Conservation (phyloP, 2,888 invertebrate species). For the Venustoraphidia nigricollis region DNA sequence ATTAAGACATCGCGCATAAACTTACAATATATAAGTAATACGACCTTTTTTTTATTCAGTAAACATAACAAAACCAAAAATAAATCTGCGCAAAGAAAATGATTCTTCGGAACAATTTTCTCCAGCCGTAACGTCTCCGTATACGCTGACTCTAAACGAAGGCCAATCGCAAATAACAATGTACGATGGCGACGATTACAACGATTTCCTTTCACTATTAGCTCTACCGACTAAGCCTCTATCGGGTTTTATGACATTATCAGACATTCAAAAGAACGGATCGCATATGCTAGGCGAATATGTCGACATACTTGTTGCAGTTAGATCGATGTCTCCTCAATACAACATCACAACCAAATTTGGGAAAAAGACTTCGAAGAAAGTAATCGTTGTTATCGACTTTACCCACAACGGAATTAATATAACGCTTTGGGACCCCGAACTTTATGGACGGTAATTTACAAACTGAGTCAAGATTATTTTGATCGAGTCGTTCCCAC, state of each 20-base stretch:
- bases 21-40: not conserved
- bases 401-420: slow-evolving; percentile 42
- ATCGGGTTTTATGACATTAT: slow-evolving; percentile 34
- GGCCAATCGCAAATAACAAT: slow-evolving; percentile 42
- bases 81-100: slow-evolving; percentile 33
- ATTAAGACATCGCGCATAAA: not conserved
- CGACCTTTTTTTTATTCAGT: slow-evolving; percentile 29
- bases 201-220: slow-evolving; percentile 35
- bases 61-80: slow-evolving; percentile 51
- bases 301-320: slow-evolving; percentile 54
- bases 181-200: slow-evolving; percentile 36
- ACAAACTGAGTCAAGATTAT: not conserved
- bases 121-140: slow-evolving; percentile 51
- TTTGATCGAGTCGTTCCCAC: not conserved
- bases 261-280: slow-evolving; percentile 34
- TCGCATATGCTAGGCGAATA: slow-evolving; percentile 25
- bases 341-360: slow-evolving; percentile 44
- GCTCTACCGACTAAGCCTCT: slow-evolving; percentile 49
- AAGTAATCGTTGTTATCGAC: slow-evolving; percentile 51
- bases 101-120: slow-evolving; percentile 42
- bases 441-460: slow-evolving; percentile 46
- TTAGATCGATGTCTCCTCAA: slow-evolving; percentile 44
- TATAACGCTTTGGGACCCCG: slow-evolving; percentile 51
- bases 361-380: slow-evolving; percentile 40
- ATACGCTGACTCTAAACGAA: slow-evolving; percentile 47